Conservation (phyloP, 2,113 vertebrate genomes). For the Platysteira castanea region DNA sequence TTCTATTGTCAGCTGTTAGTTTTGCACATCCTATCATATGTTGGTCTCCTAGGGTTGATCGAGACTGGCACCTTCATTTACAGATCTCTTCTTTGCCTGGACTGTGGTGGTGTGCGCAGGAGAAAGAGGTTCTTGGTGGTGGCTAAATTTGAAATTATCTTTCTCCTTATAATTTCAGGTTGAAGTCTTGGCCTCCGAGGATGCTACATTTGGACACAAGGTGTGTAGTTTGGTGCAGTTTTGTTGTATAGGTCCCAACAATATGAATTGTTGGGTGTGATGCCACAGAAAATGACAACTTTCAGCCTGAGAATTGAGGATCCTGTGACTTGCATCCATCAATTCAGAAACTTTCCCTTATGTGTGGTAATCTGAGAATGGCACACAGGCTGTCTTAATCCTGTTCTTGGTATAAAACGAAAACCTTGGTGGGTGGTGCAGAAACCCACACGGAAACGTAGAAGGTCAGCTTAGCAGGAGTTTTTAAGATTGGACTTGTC, state of each 20-base stretch:
- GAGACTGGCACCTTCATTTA: neutral
- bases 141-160: constrained; percentile 60
- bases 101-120: neutral
- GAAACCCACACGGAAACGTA: neutral
- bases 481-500: neutral
- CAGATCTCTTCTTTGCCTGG: neutral
- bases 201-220: constrained; percentile 72
- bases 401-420: neutral
- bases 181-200: constrained; percentile 71
- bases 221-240: constrained; percentile 69
- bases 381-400: neutral
- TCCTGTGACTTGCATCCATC: neutral
- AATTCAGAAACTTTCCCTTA: neutral
- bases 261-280: neutral
- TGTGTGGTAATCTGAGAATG: neutral
- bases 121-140: neutral
- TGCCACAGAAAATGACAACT: neutral
- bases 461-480: neutral
- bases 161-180: constrained; percentile 73
- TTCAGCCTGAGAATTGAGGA: neutral
- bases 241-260: neutral
- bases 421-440: no score
- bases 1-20: neutral
- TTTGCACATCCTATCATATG: neutral
- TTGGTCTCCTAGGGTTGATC: neutral